These are phyloP conservation scores for Apodemus agrarius DNA, from an alignment of 2,797 vertebrate genomes.

Conservation along the genomic window DNA sequence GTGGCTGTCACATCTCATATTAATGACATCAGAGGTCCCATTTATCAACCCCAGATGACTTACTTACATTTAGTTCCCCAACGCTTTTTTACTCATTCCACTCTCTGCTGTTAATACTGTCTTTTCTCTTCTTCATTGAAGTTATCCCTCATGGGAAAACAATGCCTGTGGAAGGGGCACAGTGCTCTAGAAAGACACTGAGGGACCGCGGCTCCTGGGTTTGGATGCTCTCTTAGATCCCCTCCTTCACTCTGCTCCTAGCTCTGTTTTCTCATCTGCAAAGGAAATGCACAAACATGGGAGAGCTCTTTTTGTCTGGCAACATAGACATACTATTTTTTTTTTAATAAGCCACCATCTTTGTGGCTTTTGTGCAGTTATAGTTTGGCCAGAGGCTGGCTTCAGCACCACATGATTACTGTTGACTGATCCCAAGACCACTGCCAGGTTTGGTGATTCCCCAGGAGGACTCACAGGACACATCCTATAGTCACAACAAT, in stretches of 20 bases:
- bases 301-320: not conserved
- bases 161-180: not conserved
- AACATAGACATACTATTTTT: not conserved
- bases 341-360: not conserved
- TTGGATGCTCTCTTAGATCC: not conserved
- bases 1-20: not conserved
- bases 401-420: not conserved
- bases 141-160: not conserved
- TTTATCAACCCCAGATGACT: not conserved
- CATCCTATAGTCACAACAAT: not conserved
- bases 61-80: not conserved
- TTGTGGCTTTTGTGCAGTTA: constrained; percentile 7
- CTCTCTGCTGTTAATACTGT: not conserved
- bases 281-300: not conserved
- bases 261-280: constrained; percentile 12
- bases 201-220: not conserved
- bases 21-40: not conserved
- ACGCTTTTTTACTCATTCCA: not conserved
- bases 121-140: not conserved
- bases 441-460: not conserved
- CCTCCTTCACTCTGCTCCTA: not conserved
- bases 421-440: not conserved
- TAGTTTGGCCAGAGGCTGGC: not conserved
- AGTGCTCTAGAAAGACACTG: not conserved
- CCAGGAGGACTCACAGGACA: not conserved